A percentile compares a stretch with the other conserved stretches of the same genome.
Conservation (phyloP, 2,113 vertebrate species). For the Balaeniceps rex region DNA sequence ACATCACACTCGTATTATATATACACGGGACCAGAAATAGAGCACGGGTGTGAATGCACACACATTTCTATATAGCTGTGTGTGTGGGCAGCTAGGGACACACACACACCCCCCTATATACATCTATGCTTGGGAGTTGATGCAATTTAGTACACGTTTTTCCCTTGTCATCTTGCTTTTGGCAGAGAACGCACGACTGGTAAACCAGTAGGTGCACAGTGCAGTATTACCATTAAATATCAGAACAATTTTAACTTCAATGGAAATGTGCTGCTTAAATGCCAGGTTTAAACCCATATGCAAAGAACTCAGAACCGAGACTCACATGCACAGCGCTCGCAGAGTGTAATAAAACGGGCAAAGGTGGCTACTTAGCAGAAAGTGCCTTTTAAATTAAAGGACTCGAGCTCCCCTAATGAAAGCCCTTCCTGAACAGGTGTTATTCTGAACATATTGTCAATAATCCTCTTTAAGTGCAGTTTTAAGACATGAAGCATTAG, state of each 20-base stretch:
- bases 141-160: background rate
- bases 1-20: background rate
- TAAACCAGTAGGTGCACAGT: background rate
- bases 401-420: conserved; percentile 16
- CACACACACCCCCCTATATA: background rate
- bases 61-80: background rate
- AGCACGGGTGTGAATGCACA: background rate
- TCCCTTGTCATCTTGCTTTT: background rate
- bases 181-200: background rate
- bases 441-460: conserved; percentile 29
- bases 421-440: conserved; percentile 56
- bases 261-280: conserved; percentile 39
- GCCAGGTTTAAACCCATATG: conserved; percentile 5
- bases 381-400: conserved; percentile 62
- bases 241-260: background rate
- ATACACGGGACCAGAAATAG: conserved; percentile 50
- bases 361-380: conserved; percentile 49
- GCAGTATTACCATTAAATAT: background rate
- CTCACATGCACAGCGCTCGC: background rate
- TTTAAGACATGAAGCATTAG: conserved; percentile 57
- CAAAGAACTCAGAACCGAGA: conserved; percentile 38
- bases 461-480: conserved; percentile 62
- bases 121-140: background rate
- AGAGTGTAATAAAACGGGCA: background rate
- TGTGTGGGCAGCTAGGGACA: conserved; percentile 7